Evolutionary conservation across 2,113 vertebrate species (phyloP).

Genomic region (Picathartes gymnocephalus): DNA sequence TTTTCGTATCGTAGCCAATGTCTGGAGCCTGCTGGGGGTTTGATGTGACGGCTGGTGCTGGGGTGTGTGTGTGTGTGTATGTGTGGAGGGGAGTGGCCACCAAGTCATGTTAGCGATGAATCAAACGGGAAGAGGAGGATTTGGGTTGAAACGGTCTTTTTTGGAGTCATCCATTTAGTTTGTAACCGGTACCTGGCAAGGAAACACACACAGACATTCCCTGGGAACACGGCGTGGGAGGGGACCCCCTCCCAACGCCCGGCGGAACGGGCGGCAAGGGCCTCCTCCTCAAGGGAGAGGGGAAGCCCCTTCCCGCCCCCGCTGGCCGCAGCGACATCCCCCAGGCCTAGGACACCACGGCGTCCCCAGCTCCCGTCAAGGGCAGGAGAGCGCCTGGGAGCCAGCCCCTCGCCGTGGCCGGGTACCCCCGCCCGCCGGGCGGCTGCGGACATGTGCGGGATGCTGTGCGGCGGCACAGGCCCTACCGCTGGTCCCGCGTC

Average conservation of each 20-base stretch:
- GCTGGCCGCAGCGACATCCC: not conserved
- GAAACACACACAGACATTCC: not conserved
- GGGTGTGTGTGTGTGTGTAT: not conserved
- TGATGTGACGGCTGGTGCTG: not conserved
- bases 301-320: not conserved
- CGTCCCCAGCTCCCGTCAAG: not conserved
- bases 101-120: conserved; percentile 2
- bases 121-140: not conserved
- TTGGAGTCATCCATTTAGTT: not conserved
- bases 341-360: not conserved
- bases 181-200: not conserved
- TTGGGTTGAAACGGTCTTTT: not conserved
- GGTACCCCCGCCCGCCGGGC: not conserved
- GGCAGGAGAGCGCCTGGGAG: not conserved
- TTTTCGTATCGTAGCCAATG: not conserved
- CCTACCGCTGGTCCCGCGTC: not conserved
- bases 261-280: not conserved
- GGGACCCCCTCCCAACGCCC: not conserved
- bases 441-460: not conserved
- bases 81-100: conserved; percentile 39
- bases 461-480: not conserved
- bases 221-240: not conserved
- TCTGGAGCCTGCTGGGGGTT: conserved; percentile 3
- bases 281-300: not conserved
- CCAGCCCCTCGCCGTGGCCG: not conserved